A percentile compares a stretch with the other conserved stretches of the same genome.
Conservation (phyloP, 2,113 vertebrate genomes). For the Ictidomys tridecemlineatus region DNA sequence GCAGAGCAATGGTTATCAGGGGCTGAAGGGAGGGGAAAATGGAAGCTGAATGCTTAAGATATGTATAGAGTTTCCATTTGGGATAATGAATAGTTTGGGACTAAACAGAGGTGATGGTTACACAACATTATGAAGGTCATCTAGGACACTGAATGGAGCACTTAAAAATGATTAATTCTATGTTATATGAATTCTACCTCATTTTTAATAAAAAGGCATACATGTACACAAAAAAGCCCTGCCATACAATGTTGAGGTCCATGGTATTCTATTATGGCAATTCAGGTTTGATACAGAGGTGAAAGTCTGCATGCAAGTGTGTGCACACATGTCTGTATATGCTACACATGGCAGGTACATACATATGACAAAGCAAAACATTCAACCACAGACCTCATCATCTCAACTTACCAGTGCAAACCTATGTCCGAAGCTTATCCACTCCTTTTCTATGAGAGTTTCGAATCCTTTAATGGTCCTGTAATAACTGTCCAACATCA, state of each 20-base stretch:
- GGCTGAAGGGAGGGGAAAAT: background rate
- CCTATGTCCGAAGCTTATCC: constrained; percentile 97
- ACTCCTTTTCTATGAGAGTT: constrained; percentile 97
- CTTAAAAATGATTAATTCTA: constrained; percentile 21
- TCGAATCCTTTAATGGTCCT: constrained; percentile 97
- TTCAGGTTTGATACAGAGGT: background rate
- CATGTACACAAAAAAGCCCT: background rate
- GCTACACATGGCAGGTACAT: background rate
- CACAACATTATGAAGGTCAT: background rate
- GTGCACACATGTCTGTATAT: background rate
- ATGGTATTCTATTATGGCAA: background rate
- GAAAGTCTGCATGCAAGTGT: background rate
- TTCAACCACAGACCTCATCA: background rate
- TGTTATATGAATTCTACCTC: constrained; percentile 18
- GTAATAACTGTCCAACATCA: constrained; percentile 97
- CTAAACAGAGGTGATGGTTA: background rate
- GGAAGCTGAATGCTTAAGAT: background rate
- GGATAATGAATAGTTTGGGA: background rate
- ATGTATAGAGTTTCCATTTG: background rate
- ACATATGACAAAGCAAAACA: background rate
- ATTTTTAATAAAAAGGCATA: background rate
- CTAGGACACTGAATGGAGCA: background rate
- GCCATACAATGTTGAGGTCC: background rate
- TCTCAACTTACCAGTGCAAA: constrained; percentile 93
- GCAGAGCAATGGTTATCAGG: background rate